Base-by-base conservation (phyloP, 2,888 invertebrate species). In the Dryadula phaetusa region DNA sequence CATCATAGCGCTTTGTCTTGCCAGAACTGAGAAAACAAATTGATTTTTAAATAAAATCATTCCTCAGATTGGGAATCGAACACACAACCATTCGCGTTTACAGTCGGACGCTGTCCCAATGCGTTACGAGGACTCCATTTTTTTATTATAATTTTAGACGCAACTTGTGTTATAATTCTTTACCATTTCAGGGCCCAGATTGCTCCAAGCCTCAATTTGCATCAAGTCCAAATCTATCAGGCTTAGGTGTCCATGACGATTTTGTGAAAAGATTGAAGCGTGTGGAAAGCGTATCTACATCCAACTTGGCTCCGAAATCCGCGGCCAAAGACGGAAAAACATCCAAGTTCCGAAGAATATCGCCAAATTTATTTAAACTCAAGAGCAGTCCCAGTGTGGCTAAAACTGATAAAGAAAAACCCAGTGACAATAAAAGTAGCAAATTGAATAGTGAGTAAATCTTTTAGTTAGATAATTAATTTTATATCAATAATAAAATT, bases 201-300 rank as follows among this genome's bases (percentile, higher is more conserved):
- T 70, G 77, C 18, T 74, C 83, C 0, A 91, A 85, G 76, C 68
- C 79, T 4, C 90, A 92, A 73, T 92, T 87, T 64, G 84, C 87
- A 2, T 92, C 92, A 0, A 91, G 89, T 62, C 92, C 92, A 0
- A 92, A 92, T 65, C 76, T 92, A 14, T 85, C 87, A 0, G 82
- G 81, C 0, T 62, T 83, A 25, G 76, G 79, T 0, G 71, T 75
- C 0, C 79, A 78, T 1, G 85, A 88, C 6, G 85, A 86, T 22
- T 73, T 78, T 2, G 68, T 76, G 0, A 88, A 84, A 69, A 79
- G 73, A 18, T 70, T 88, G 6, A 86, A 81, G 64, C 80, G 87
- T 1, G 75, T 76, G 14, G 91, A 88, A 7, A 88, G 89, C 53
- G 82, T 82, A 0, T 90, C 92, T 0, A 87, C 90, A 0, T 86